These are phyloP conservation scores for Papilio xuthus DNA, from an alignment of 1,140 invertebrate species.

Conservation along the genomic window DNA sequence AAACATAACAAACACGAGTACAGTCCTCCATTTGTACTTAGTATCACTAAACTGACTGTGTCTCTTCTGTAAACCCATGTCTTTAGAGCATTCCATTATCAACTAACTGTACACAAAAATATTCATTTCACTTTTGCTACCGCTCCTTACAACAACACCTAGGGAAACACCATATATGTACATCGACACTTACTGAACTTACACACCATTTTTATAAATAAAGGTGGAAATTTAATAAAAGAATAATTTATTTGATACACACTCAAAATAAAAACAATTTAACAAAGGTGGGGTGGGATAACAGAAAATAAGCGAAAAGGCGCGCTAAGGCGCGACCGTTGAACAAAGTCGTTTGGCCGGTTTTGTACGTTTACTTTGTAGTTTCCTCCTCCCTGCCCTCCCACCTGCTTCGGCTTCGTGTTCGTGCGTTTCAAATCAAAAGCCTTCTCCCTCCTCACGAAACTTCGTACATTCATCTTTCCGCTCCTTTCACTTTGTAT, in stretches of 20 bases:
- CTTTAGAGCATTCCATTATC: conserved; percentile 65
- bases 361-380: conserved; percentile 65
- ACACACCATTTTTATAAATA: conserved; percentile 40
- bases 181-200: conserved; percentile 36
- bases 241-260: conserved; percentile 33
- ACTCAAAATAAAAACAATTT: conserved; percentile 57
- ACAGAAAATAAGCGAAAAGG: conserved; percentile 69
- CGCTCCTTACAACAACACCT: conserved; percentile 55
- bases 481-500: conserved; percentile 38
- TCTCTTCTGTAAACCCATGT: conserved; percentile 75
- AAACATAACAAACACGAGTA: conserved; percentile 59
- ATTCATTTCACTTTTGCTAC: conserved; percentile 70
- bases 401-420: conserved; percentile 48
- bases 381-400: conserved; percentile 67
- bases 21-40: conserved; percentile 81
- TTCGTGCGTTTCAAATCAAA: conserved; percentile 54
- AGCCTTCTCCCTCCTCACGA: conserved; percentile 63
- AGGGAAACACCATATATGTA: conserved; percentile 65
- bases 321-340: conserved; percentile 75
- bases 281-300: conserved; percentile 73
- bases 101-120: conserved; percentile 59
- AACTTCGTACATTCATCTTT: conserved; percentile 31
- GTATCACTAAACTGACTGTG: conserved; percentile 80
- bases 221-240: conserved; percentile 20
- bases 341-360: conserved; percentile 77